Evolutionary conservation across 64 coral and sea anemone species (phyloP), one percentile per base, ranked within the genome.

Genomic region (Catalaphyllia jardinei): DNA sequence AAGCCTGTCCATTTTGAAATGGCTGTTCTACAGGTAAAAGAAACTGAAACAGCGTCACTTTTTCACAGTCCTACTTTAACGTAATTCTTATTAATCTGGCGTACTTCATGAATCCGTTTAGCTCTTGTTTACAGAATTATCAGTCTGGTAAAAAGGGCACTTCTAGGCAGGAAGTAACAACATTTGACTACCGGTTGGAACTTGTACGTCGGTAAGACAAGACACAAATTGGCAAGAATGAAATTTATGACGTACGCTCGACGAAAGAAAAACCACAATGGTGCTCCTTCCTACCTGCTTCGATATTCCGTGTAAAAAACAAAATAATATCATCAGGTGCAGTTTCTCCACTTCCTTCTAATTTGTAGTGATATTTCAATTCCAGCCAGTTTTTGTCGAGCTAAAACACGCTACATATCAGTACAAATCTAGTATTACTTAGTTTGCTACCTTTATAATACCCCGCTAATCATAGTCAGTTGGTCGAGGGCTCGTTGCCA

Each of bases 1-100:
- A 31, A 52, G 60, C 72, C 50, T 87, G 86, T 87, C 79, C 55
- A 82, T 73, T 82, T 88, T 93, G 62, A 88, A 93, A 93, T 93
- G 91, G 91, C 91, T 33, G 87, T 93, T 88, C 86, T 93, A 87
- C 91, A 93, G 91, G 91, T 93, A 93, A 88, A 91, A 51, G 10
- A 74, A 81, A 52, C 74, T 73, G 80, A 93, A 75, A 64, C 60
- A 67, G 2, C 80, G 80, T 93, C 55, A 82, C 31, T 46, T 71
- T 73, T 88, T 19, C 33, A 13, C 61, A 52, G 51, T 82, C 80
- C 39, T 55, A 64, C 81, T 80, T 81, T 38, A 75, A 93, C 42
- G 51, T 64, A 52, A 71, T 88, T 28, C 67, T 73, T 74, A 61
- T 57, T 72, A 24, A 74, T 86, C 60, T 59, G 16, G 60, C 74